phyloP scores from a whole-genome alignment of 1,140 invertebrate genomes.

The Odontomachus brunneus region DNA sequence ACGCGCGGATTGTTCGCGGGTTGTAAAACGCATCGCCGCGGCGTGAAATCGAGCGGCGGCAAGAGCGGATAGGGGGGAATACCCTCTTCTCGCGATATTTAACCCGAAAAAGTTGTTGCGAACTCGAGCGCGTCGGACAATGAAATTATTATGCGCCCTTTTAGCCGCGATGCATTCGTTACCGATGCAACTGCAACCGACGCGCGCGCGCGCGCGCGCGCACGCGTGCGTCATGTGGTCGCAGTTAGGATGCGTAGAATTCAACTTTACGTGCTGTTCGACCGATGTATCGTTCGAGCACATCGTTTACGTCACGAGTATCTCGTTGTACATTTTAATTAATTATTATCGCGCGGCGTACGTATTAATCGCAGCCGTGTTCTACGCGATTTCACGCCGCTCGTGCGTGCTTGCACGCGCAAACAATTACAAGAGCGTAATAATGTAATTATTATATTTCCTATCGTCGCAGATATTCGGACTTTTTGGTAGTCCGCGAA shows the following conservation, averaged over 20 bases:
- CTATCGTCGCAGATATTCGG: neutral
- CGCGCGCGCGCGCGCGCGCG: conserved; percentile 24
- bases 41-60: conserved; percentile 36
- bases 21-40: conserved; percentile 49
- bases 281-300: conserved; percentile 35
- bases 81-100: conserved; percentile 29
- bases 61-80: neutral
- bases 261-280: conserved; percentile 46
- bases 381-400: neutral
- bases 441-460: conserved; percentile 5
- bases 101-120: conserved; percentile 48
- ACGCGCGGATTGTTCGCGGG: conserved; percentile 45
- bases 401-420: neutral
- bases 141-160: conserved; percentile 58
- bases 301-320: conserved; percentile 36
- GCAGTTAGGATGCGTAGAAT: conserved; percentile 41
- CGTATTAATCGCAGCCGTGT: neutral
- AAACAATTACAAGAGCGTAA: neutral
- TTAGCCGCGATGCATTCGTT: conserved; percentile 46
- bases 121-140: conserved; percentile 48
- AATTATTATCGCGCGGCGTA: conserved; percentile 28
- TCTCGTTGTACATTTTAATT: conserved; percentile 54
- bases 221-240: conserved; percentile 19
- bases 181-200: conserved; percentile 46
- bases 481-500: neutral